Base-by-base conservation (phyloP, 2,797 vertebrate species). In the Pseudochaenichthys georgianus region DNA sequence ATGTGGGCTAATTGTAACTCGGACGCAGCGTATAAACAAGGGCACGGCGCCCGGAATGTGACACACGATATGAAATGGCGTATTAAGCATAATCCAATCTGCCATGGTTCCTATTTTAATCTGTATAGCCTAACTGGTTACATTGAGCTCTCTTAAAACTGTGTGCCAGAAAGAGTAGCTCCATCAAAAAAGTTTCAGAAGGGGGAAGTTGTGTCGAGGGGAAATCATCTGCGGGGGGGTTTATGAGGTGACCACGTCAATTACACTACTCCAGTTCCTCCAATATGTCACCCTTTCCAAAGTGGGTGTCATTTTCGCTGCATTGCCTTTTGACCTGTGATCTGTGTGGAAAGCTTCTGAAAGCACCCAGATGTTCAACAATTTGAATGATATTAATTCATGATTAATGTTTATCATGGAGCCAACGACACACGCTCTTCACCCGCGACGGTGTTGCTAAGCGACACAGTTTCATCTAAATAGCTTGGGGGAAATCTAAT, bases 11-110 rank as follows among this genome's bases (percentile, higher is more conserved):
- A 91, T 92, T 90, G 84, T 82, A 74, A 91, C 91, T 92, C 86
- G 88, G 92, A 91, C 89, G 83, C 87, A 80, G 73, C 82, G 85
- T 83, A 62, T 74, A 87, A 92, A 89, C 78, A 83, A 88, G 81
- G 91, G 93, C 93, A 80, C 70, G 7, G 86, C 82, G 92, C 92
- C 94, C 91, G 92, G 90, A 93, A 92, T 86, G 58, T 91, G 93
- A 89, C 93, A 93, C 80, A 80, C 83, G 83, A 89, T 84, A 62
- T 89, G 89, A 92, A 93, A 89, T 78, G 83, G 77, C 84, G 88
- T 16, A 93, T 93, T 93, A 92, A 87, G 46, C 86, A 12, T 91
- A 93, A 94, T 95, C 92, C 90, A 78, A 93, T 95, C 84, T 28
- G 84, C 77, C n/a, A 89, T 16, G 92, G 88, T 87, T 86, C 86